Percentiles rank a stretch among this genome's conserved stretches.
Conservation (phyloP, 2,797 vertebrate species). For the Loriculus beryllinus region DNA sequence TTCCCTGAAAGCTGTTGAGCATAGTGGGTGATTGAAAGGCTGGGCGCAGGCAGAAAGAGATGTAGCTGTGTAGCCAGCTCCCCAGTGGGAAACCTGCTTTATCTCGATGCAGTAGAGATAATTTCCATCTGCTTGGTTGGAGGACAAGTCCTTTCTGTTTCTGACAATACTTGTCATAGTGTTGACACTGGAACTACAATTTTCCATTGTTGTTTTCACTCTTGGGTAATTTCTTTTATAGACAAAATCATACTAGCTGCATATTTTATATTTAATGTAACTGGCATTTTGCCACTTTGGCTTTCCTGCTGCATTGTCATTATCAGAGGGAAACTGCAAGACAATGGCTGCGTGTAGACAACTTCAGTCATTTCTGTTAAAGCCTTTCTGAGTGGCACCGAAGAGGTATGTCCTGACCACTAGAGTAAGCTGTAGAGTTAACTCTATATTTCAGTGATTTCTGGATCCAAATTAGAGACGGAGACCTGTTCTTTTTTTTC, state of each 20-base stretch:
- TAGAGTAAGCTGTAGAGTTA: background rate
- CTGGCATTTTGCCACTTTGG: background rate
- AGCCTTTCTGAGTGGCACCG: rapidly evolving
- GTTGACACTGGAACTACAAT: background rate
- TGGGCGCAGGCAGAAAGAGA: background rate
- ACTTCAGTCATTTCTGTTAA: background rate
- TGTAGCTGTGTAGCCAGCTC: background rate
- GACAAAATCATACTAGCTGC: background rate
- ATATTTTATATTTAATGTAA: background rate
- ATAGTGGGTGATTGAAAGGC: background rate
- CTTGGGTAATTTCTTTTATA: background rate
- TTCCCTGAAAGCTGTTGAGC: background rate
- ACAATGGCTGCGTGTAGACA: rapidly evolving
- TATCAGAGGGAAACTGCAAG: background rate
- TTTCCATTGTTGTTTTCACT: slow-evolving; percentile 10
- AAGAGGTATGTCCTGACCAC: background rate
- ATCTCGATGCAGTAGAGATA: background rate
- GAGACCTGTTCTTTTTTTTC: background rate
- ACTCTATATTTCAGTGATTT: background rate
- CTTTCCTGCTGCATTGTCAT: background rate
- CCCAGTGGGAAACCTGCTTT: background rate
- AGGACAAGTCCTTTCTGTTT: background rate
- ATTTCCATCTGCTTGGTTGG: background rate
- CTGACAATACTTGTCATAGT: background rate
- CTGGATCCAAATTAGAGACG: background rate